Percentiles rank a stretch among this genome's conserved stretches.
Evolutionary conservation across 2,797 vertebrate genomes (phyloP).

Genomic region (Melanotaenia nigrans): DNA sequence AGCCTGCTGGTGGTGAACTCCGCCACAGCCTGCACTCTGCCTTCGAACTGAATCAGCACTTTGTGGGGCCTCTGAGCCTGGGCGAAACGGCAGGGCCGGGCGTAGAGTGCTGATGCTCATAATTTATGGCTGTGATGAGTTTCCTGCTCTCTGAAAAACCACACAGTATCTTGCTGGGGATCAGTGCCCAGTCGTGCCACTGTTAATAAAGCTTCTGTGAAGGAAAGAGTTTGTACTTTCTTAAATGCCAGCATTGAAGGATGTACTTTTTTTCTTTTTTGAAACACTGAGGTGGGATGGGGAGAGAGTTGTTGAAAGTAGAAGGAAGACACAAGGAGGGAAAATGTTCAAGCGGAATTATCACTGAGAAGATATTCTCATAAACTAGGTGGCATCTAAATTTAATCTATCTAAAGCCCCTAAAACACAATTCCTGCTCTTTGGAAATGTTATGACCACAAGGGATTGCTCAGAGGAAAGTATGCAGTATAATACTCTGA

Average conservation of each 20-base stretch:
- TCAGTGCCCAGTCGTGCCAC: slow-evolving; percentile 66
- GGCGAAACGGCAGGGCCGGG: slow-evolving; percentile 62
- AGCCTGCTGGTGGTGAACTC: slow-evolving; percentile 73
- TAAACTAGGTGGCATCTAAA: neutral
- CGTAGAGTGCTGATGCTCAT: slow-evolving; percentile 76
- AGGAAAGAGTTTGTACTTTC: slow-evolving; percentile 25
- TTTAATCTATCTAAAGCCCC: neutral
- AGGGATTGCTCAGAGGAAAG: slow-evolving; percentile 37
- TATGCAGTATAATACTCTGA: slow-evolving; percentile 26
- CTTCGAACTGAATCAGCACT: slow-evolving; percentile 85
- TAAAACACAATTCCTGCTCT: slow-evolving; percentile 30
- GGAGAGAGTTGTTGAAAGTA: slow-evolving; percentile 1
- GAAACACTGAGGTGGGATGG: slow-evolving; percentile 25
- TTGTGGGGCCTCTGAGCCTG: slow-evolving; percentile 62
- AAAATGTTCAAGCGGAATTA: slow-evolving; percentile 15
- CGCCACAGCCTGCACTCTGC: slow-evolving; percentile 61
- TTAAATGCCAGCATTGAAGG: neutral
- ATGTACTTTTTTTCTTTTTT: slow-evolving; percentile 12
- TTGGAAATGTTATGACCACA: slow-evolving; percentile 44
- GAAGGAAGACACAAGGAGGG: slow-evolving; percentile 5
- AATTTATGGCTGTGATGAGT: slow-evolving; percentile 78
- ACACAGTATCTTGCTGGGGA: slow-evolving; percentile 60
- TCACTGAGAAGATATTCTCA: slow-evolving; percentile 11
- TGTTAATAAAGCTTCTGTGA: slow-evolving; percentile 68
- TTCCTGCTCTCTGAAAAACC: slow-evolving; percentile 75